Conservation (phyloP, 2,113 vertebrate species). For the Naja naja region DNA sequence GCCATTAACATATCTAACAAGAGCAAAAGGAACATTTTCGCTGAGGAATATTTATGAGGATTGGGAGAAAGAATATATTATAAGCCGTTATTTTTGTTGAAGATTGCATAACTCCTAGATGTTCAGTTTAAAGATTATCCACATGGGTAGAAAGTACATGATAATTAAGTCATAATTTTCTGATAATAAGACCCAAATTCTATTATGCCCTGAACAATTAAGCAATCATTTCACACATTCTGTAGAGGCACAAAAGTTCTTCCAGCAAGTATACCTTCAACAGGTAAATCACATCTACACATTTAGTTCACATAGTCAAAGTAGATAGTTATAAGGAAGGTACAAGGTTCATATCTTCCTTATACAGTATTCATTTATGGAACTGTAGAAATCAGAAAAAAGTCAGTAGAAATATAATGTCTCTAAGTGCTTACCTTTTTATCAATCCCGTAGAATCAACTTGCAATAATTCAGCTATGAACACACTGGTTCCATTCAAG, state of each 20-base stretch:
- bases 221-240: neutral
- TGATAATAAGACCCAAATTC: neutral
- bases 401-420: neutral
- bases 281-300: neutral
- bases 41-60: conserved; percentile 19
- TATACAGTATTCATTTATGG: neutral
- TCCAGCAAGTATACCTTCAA: neutral
- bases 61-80: neutral
- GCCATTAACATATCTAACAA: conserved; percentile 35
- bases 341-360: neutral
- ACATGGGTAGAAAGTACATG: neutral
- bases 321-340: neutral
- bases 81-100: neutral
- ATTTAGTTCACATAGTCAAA: neutral
- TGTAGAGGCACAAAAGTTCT: neutral
- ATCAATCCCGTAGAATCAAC: neutral
- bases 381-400: neutral
- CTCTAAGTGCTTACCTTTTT: neutral
- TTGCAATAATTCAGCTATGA: neutral
- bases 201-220: neutral
- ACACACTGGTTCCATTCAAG: neutral
- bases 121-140: neutral
- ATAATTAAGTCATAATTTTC: neutral
- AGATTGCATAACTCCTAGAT: conserved; percentile 36
- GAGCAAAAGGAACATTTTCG: conserved; percentile 31